These are phyloP conservation scores for Scatophagus argus DNA, from an alignment of 2,113 vertebrate species.

Conservation along the genomic window DNA sequence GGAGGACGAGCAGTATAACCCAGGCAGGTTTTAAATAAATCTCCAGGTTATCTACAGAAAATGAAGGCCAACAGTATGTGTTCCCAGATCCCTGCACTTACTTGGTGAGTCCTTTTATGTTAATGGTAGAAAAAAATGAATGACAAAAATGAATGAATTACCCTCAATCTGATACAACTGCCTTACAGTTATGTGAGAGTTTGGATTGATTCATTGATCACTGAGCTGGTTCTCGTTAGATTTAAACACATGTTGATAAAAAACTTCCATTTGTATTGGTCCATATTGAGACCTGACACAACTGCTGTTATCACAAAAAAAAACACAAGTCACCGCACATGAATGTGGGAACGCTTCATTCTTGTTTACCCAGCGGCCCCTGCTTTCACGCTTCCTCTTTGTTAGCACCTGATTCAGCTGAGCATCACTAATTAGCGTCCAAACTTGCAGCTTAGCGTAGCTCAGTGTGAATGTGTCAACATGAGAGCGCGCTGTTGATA, in stretches of 20 bases:
- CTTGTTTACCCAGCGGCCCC: background rate
- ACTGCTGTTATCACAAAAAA: background rate
- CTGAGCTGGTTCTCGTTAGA: no score
- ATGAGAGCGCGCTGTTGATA: constrained; percentile 21
- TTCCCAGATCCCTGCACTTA: background rate
- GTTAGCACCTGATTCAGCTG: constrained; percentile 8
- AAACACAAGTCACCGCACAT: background rate
- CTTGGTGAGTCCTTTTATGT: no score
- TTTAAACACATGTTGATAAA: no score
- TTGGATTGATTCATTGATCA: background rate
- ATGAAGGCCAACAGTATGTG: no score
- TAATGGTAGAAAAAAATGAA: no score
- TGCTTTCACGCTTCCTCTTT: background rate
- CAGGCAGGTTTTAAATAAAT: no score
- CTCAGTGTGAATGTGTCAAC: constrained; percentile 29
- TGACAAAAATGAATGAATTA: no score
- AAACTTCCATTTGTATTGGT: background rate
- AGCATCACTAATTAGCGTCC: constrained; percentile 32
- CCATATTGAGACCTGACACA: background rate
- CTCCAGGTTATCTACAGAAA: no score
- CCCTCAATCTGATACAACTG: no score
- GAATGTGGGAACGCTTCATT: background rate
- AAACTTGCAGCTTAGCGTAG: constrained; percentile 2
- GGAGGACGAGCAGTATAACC: background rate
- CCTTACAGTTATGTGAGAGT: background rate